A percentile compares a stretch with the other conserved stretches of the same genome.
These are phyloP conservation scores for Epizoanthus illoricatus DNA, from an alignment of 92 coral and sea anemone genomes.

Conservation along the genomic window DNA sequence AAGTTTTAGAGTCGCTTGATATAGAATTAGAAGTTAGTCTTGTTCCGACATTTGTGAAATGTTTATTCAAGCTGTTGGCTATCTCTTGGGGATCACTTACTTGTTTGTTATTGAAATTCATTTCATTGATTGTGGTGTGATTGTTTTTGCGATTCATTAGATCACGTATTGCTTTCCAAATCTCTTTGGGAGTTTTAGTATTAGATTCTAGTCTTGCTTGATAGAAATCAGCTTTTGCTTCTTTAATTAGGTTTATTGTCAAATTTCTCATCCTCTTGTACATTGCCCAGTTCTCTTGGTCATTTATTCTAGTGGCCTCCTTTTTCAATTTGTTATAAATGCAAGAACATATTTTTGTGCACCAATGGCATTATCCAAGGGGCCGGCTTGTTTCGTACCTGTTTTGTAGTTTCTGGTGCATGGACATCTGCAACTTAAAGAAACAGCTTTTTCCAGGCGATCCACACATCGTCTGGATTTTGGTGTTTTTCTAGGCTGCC, in stretches of 20 bases:
- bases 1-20: no score
- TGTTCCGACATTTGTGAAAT: neutral
- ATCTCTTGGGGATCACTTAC: conserved; percentile 37
- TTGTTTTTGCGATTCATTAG: conserved; percentile 11
- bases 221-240: conserved; percentile 23
- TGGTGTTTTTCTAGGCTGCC: neutral
- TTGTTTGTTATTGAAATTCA: conserved; percentile 3
- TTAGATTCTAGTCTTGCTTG: neutral
- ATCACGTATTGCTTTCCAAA: conserved; percentile 25
- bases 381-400: neutral
- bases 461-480: conserved; percentile 21
- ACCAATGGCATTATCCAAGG: conserved; percentile 39
- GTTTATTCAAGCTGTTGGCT: neutral
- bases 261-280: conserved; percentile 21
- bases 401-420: conserved; percentile 28
- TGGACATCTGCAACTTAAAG: conserved; percentile 26
- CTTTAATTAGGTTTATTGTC: conserved; percentile 1
- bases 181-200: conserved; percentile 17
- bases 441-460: conserved; percentile 39
- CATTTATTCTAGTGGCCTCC: conserved; percentile 5
- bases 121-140: conserved; percentile 16
- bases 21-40: no score
- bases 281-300: conserved; percentile 4
- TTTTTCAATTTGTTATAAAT: conserved; percentile 9
- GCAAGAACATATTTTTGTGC: conserved; percentile 27